Base-by-base conservation (phyloP, 1,140 invertebrate species). In the Macrostomum lignano region DNA sequence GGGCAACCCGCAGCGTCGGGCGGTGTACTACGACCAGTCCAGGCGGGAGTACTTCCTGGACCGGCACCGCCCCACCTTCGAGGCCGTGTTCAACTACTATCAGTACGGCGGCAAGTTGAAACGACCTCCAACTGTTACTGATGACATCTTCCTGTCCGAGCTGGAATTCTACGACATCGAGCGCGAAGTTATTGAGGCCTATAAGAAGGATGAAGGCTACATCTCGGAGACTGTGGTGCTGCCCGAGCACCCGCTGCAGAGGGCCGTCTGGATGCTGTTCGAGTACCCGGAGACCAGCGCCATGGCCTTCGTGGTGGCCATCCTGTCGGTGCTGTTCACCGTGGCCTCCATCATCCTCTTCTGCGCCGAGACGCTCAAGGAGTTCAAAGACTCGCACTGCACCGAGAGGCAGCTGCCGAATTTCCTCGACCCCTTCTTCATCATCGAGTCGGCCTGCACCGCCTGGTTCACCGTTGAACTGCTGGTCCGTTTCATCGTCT, bases 11-110 rank as follows among this genome's bases (percentile, higher is more conserved):
- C 63, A 70, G 44, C 69, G 82, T 51, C 67, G 86, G 32, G 50
- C 88, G 56, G 70, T 79, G 57, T 93, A 86, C 65, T 96, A 86
- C 65, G 84, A 94, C 66, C 77, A 81, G 46, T 65, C 96, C 46
- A 81, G 91, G 61, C 76, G 52, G 29, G 55, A 58, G 35, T 53
- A 49, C 39, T 58, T 58, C 42, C 53, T 58, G 37, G 55, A 58
- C 37, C 36, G 55, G 25, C 53, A 58, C 37, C 40, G 54, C 38
- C 52, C 53, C n/a, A 52, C 52, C 3, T 56, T 56, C 44, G 52
- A 58, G 39, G 50, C 51, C n/a, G 51, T 52, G 25, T 57, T 57
- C 33, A 44, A 47, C 32, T 57, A 55, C 36, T 55, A 54, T 37
- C 43, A 52, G 38, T 52, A 54, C 38, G 51, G 52, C 4, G 54